phyloP scores from a whole-genome alignment of 2,888 invertebrate species.

The Eurois occulta region DNA sequence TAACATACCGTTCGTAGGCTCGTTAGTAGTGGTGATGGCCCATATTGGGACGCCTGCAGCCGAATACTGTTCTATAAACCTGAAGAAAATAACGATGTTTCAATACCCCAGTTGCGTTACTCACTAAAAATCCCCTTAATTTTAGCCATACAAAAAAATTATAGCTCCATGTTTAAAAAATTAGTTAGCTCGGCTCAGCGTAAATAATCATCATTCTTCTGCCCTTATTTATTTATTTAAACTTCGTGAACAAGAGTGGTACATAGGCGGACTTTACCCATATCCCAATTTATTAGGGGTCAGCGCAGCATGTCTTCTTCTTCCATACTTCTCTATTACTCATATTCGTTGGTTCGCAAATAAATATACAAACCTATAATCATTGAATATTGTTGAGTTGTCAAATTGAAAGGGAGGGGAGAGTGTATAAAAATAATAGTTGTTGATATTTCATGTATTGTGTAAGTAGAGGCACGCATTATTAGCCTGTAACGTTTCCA shows the following conservation, averaged over 20 bases:
- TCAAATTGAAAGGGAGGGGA: too few species aligned
- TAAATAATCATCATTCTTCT: background rate
- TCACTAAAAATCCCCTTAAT: background rate
- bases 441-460: too few species aligned
- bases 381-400: too few species aligned
- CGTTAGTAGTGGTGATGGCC: slow-evolving; percentile 96
- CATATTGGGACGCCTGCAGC: slow-evolving; percentile 92
- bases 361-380: too few species aligned
- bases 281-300: background rate
- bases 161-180: background rate
- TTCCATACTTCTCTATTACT: background rate
- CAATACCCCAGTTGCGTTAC: background rate
- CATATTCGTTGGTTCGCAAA: background rate
- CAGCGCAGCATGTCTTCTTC: background rate
- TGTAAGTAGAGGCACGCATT: background rate
- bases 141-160: background rate
- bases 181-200: background rate
- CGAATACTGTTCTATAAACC: slow-evolving; percentile 94
- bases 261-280: too few species aligned
- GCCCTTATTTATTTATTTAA: too few species aligned
- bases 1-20: slow-evolving; percentile 92
- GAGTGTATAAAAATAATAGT: background rate
- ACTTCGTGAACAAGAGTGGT: too few species aligned
- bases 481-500: background rate
- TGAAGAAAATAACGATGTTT: slow-evolving; percentile 67